These are phyloP conservation scores for Noctuana brunneofusca DNA, from an alignment of 2,888 invertebrate genomes.

Conservation along the genomic window DNA sequence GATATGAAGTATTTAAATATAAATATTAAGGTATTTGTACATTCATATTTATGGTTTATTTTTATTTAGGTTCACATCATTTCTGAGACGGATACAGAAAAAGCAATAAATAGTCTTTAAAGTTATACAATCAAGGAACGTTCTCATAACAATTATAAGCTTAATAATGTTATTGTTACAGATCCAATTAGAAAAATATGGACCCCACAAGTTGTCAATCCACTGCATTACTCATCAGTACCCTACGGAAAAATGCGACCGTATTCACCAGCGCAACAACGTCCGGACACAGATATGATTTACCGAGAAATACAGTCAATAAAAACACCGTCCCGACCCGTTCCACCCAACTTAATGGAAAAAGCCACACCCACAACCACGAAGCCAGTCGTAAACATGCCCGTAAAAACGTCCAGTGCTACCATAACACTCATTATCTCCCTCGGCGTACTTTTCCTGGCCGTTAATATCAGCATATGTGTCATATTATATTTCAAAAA, in stretches of 20 bases:
- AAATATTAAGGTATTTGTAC: no score
- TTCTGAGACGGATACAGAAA: no score
- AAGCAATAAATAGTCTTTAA: no score
- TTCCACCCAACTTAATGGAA: constrained; percentile 62
- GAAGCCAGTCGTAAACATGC: constrained; percentile 53
- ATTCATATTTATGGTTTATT: no score
- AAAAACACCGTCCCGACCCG: constrained; percentile 61
- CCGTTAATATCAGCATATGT: constrained; percentile 88
- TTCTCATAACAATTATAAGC: no score
- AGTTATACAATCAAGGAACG: no score
- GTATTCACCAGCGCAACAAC: constrained; percentile 52
- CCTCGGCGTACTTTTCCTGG: constrained; percentile 87
- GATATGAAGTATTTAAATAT: no score
- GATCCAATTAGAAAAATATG: constrained; percentile 62
- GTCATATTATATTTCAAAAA: constrained; percentile 86
- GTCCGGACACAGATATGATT: constrained; percentile 58
- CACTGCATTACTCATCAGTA: constrained; percentile 53
- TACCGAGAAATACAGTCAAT: constrained; percentile 71
- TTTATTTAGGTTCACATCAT: no score
- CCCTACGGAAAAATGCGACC: constrained; percentile 61
- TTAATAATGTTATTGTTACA: constrained; percentile 43
- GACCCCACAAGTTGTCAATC: constrained; percentile 53
- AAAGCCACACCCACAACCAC: constrained; percentile 56
- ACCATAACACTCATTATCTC: constrained; percentile 85
- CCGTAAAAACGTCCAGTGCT: constrained; percentile 82